Percentiles rank a stretch among this genome's conserved stretches.
phyloP scores from a whole-genome alignment of 2,113 vertebrate genomes.

The Periophthalmodon schlosseri region DNA sequence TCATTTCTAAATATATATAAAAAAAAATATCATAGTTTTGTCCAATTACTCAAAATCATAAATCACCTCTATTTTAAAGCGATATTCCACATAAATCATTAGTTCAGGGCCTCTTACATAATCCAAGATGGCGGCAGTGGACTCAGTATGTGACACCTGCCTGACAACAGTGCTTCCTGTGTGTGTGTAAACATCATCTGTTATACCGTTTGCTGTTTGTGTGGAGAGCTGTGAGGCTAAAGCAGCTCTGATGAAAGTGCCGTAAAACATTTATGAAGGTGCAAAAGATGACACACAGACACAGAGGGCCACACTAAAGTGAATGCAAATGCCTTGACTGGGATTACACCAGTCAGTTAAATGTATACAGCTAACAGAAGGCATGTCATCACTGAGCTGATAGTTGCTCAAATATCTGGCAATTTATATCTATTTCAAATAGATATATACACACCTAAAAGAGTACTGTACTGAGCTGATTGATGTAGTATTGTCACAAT shows the following conservation, averaged over 20 bases:
- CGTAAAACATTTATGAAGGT: conserved; percentile 52
- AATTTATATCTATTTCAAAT: not conserved
- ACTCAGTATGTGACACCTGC: conserved; percentile 30
- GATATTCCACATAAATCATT: not conserved
- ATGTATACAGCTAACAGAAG: not conserved
- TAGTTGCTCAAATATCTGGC: not conserved
- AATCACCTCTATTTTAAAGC: not conserved
- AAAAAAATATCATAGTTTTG: too few species aligned
- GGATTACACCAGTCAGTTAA: not conserved
- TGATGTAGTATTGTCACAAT: too few species aligned
- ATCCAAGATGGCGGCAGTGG: not conserved
- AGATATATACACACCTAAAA: too few species aligned
- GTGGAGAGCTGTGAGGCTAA: conserved; percentile 14
- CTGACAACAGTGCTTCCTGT: conserved; percentile 34
- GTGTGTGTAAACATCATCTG: conserved; percentile 26
- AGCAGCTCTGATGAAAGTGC: conserved; percentile 22
- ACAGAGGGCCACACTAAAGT: conserved; percentile 17
- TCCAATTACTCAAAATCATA: too few species aligned
- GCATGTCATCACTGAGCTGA: not conserved
- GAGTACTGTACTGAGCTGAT: not conserved
- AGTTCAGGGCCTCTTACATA: not conserved
- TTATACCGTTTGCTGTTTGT: conserved; percentile 4
- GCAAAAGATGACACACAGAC: conserved; percentile 30
- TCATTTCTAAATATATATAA: too few species aligned
- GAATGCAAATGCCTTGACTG: not conserved